phyloP scores from a whole-genome alignment of 2,888 invertebrate genomes.

The Tachina lurida region DNA sequence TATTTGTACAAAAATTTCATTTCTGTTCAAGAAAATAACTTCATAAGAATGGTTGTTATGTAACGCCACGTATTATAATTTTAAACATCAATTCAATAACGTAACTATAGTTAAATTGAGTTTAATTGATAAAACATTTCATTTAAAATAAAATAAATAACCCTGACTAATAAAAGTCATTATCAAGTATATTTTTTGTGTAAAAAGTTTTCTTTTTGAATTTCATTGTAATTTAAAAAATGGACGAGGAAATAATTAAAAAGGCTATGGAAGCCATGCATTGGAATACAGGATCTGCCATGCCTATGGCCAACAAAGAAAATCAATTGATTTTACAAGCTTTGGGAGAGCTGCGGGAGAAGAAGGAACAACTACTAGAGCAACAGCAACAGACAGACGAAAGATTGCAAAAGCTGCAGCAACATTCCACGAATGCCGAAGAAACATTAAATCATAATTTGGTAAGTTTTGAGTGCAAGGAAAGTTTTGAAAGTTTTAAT shows the following conservation, averaged over 20 bases:
- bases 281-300: constrained; percentile 87
- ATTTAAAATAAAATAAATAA: background rate
- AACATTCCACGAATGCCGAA: constrained; percentile 84
- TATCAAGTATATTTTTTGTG: constrained; percentile 40
- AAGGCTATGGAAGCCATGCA: constrained; percentile 79
- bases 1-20: background rate
- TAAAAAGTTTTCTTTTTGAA: constrained; percentile 6
- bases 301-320: constrained; percentile 90
- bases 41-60: constrained; percentile 48
- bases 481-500: background rate
- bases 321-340: constrained; percentile 84
- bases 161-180: background rate
- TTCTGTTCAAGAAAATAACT: background rate
- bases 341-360: constrained; percentile 83
- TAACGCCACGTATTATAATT: constrained; percentile 5
- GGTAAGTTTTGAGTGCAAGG: constrained; percentile 76
- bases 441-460: constrained; percentile 85
- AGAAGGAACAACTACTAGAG: constrained; percentile 83
- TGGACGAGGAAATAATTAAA: constrained; percentile 76
- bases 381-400: constrained; percentile 83
- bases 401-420: constrained; percentile 82
- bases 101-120: constrained; percentile 50
- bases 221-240: constrained; percentile 18
- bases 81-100: background rate
- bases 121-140: constrained; percentile 65